A percentile compares a stretch with the other conserved stretches of the same genome.
These are phyloP conservation scores for Formicarius rufipectus DNA, from an alignment of 2,113 vertebrate species.

Conservation along the genomic window DNA sequence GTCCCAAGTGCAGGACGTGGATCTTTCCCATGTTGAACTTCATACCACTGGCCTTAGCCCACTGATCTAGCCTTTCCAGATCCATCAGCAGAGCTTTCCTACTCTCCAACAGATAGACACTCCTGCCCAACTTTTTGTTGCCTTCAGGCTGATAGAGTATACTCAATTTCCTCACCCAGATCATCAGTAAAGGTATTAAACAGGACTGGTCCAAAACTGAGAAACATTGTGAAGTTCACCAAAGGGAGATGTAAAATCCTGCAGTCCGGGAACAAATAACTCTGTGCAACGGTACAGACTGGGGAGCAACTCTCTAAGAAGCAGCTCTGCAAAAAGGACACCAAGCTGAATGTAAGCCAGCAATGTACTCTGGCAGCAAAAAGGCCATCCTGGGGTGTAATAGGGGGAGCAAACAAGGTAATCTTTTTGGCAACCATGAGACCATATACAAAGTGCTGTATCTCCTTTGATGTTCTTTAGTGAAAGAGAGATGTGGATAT, in stretches of 20 bases:
- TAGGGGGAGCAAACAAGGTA: background rate
- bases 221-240: background rate
- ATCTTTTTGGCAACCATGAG: background rate
- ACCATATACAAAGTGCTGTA: background rate
- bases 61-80: background rate
- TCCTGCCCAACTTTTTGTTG: background rate
- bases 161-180: background rate
- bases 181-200: background rate
- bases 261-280: background rate
- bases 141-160: background rate
- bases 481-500: background rate
- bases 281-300: background rate
- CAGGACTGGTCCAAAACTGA: background rate
- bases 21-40: background rate
- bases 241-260: background rate
- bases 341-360: rapidly evolving
- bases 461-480: background rate
- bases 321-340: background rate
- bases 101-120: background rate
- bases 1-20: background rate
- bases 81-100: background rate
- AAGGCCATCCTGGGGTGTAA: background rate
- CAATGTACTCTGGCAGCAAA: background rate
- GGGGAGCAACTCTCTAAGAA: background rate
- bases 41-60: background rate